Percentiles rank a stretch among this genome's conserved stretches.
Conservation (phyloP, 2,888 invertebrate species). For the Dryobota labecula region DNA sequence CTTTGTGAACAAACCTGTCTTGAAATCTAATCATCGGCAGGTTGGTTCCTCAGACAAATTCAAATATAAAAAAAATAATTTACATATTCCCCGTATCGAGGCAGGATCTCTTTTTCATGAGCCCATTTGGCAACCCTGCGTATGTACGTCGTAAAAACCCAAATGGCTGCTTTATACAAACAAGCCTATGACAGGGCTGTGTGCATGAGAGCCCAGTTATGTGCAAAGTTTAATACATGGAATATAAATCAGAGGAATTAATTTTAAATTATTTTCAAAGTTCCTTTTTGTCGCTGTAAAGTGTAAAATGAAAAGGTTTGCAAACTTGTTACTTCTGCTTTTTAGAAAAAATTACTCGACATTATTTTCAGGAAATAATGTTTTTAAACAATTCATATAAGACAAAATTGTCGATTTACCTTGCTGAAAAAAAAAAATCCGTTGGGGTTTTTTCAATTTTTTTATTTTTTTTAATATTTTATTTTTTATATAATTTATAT, state of each 20-base stretch:
- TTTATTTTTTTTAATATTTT: neutral
- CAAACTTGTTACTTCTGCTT: neutral
- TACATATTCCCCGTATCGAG: constrained; percentile 77
- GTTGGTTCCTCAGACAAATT: constrained; percentile 66
- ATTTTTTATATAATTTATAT: neutral
- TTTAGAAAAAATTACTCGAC: neutral
- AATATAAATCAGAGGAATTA: constrained; percentile 42
- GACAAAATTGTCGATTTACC: neutral
- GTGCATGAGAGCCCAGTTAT: constrained; percentile 36
- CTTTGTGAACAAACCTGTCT: constrained; percentile 43
- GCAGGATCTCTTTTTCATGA: constrained; percentile 81
- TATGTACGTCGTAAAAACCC: constrained; percentile 75
- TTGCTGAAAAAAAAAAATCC: neutral
- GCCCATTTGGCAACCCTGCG: constrained; percentile 82
- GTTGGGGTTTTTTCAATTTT: neutral
- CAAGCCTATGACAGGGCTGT: constrained; percentile 65
- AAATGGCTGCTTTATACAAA: constrained; percentile 78
- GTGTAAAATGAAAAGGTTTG: neutral
- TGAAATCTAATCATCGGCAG: constrained; percentile 68
- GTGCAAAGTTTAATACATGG: constrained; percentile 42
- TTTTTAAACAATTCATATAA: constrained; percentile 5
- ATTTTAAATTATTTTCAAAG: constrained; percentile 23
- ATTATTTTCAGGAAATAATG: neutral
- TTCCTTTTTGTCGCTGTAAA: neutral
- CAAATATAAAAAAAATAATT: constrained; percentile 76